These are phyloP conservation scores for Xanthorhoe designata DNA, from an alignment of 2,888 invertebrate species.

Conservation along the genomic window DNA sequence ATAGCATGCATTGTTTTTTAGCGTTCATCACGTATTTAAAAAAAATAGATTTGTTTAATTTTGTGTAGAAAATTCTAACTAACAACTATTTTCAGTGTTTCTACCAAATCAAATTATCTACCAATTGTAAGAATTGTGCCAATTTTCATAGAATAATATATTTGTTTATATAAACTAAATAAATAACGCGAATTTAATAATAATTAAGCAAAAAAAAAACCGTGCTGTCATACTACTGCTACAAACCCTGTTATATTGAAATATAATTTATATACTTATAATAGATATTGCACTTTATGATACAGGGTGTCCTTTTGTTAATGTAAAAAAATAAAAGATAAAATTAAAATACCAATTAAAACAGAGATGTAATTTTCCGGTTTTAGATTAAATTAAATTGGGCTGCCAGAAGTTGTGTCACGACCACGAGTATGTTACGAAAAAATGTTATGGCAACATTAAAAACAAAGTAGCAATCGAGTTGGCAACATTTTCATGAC, in stretches of 20 bases:
- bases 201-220: conserved; percentile 51
- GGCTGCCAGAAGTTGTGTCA: too few species aligned
- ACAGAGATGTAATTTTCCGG: too few species aligned
- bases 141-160: neutral
- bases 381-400: too few species aligned
- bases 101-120: neutral
- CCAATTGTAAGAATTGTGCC: neutral
- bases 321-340: neutral
- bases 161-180: conserved; percentile 29
- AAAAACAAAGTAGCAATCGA: too few species aligned
- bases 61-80: neutral
- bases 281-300: conserved; percentile 25
- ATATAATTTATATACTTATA: conserved; percentile 26
- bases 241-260: conserved; percentile 42
- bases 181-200: conserved; percentile 39
- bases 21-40: neutral
- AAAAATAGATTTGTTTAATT: neutral
- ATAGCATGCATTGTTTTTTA: neutral
- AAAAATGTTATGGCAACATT: too few species aligned
- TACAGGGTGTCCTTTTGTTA: conserved; percentile 15
- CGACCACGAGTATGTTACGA: too few species aligned
- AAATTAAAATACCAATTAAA: too few species aligned
- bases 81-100: neutral
- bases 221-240: conserved; percentile 57
- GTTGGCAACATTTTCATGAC: too few species aligned